phyloP scores from a whole-genome alignment of 1,140 invertebrate species.

The Cepaea nemoralis region DNA sequence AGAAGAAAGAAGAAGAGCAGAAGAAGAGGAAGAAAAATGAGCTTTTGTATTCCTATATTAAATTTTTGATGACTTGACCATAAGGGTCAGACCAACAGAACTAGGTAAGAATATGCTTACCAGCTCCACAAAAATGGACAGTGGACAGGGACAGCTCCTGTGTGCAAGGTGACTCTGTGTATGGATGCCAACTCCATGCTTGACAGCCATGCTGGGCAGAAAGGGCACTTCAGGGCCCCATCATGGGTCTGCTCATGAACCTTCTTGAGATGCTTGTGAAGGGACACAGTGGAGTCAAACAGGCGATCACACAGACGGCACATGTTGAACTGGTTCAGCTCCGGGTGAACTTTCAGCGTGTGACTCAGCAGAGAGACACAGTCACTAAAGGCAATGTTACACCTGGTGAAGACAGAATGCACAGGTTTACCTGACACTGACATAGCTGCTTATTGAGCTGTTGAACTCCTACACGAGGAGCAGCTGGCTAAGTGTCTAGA shows the following conservation, averaged over 20 bases:
- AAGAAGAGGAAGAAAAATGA: no score
- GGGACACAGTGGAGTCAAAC: neutral
- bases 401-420: neutral
- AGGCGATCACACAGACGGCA: slow-evolving; percentile 36
- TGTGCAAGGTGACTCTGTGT: slow-evolving; percentile 30
- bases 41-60: no score
- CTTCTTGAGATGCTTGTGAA: slow-evolving; percentile 34
- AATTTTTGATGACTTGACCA: no score
- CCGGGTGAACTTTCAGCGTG: slow-evolving; percentile 34
- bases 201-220: slow-evolving; percentile 37
- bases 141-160: slow-evolving; percentile 34
- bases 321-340: slow-evolving; percentile 39
- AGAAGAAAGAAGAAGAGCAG: no score
- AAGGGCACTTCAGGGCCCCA: slow-evolving; percentile 27
- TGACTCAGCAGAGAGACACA: slow-evolving; percentile 21
- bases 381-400: slow-evolving; percentile 27
- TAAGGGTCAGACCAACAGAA: no score
- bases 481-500: no score
- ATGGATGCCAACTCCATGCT: slow-evolving; percentile 28
- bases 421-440: neutral
- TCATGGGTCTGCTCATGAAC: slow-evolving; percentile 23
- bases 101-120: slow-evolving; percentile 14
- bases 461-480: no score
- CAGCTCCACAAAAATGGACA: slow-evolving; percentile 40
- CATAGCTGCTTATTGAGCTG: no score